These are phyloP conservation scores for Potamarius usumacintae DNA, from an alignment of 2,113 vertebrate genomes.

Conservation along the genomic window DNA sequence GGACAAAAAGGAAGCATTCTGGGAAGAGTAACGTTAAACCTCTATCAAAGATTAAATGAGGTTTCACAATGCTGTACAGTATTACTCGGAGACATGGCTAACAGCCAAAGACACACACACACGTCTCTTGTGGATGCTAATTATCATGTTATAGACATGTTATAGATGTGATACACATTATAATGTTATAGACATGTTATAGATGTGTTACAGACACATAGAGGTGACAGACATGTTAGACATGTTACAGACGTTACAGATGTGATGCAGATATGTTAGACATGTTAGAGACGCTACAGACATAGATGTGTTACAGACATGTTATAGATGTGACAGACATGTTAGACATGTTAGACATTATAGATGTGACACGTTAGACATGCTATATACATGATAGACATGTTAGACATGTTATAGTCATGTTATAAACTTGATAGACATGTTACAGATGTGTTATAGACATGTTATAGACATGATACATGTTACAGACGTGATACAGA, in stretches of 20 bases:
- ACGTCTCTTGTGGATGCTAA: background rate
- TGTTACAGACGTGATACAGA: background rate
- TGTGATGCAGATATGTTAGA: background rate
- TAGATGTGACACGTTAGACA: no score
- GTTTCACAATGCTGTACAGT: background rate
- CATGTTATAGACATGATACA: no score
- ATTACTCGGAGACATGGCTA: background rate
- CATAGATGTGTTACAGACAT: no score
- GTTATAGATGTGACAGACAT: no score
- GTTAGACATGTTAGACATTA: no score
- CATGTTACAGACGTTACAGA: no score
- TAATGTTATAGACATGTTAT: no score
- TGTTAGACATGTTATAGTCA: no score
- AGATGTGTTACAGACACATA: background rate
- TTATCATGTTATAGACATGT: background rate
- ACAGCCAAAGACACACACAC: background rate
- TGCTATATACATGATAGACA: no score
- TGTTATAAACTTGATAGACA: no score
- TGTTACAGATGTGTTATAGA: background rate
- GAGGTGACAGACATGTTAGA: background rate
- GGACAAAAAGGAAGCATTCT: background rate
- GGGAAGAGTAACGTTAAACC: background rate
- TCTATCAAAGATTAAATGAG: background rate
- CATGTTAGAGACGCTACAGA: no score
- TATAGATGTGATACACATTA: background rate